Evolutionary conservation across 2,797 vertebrate species (phyloP).

Genomic region (Phoxinus dragarum): DNA sequence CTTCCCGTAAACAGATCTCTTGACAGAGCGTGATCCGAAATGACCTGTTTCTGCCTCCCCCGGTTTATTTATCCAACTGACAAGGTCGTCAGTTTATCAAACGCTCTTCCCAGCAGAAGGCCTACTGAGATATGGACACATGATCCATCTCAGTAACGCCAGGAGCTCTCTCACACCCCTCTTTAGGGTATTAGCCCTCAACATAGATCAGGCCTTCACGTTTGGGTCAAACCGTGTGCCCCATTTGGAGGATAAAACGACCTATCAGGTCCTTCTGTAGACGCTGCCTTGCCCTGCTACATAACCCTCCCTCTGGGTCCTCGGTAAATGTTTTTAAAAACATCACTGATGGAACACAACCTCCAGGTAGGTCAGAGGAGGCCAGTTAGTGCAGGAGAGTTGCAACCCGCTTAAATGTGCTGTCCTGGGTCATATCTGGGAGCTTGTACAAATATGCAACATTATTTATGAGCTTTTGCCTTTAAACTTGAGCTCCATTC

Average conservation of each 20-base stretch:
- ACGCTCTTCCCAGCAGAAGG: slow-evolving; percentile 67
- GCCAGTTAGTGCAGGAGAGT: slow-evolving; percentile 18
- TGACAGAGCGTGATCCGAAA: slow-evolving; percentile 49
- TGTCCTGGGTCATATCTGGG: slow-evolving; percentile 5
- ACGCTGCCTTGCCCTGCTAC: slow-evolving; percentile 58
- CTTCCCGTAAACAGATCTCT: slow-evolving; percentile 34
- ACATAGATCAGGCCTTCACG: slow-evolving; percentile 70
- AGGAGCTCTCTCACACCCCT: slow-evolving; percentile 60
- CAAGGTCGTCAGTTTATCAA: slow-evolving; percentile 79
- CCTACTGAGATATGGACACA: slow-evolving; percentile 74
- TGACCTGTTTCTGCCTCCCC: slow-evolving; percentile 41
- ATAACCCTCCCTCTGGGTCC: slow-evolving; percentile 53
- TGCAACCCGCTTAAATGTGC: slow-evolving; percentile 10
- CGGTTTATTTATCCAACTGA: slow-evolving; percentile 73
- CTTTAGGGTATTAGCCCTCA: slow-evolving; percentile 71
- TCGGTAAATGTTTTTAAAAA: slow-evolving; percentile 65
- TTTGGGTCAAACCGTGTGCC: slow-evolving; percentile 66
- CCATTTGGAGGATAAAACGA: slow-evolving; percentile 73
- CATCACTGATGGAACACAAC: slow-evolving; percentile 72
- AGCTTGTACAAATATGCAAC: background rate
- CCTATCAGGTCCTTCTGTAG: slow-evolving; percentile 66
- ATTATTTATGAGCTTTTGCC: slow-evolving; percentile 22
- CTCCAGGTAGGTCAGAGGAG: slow-evolving; percentile 70
- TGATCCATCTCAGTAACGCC: slow-evolving; percentile 77
- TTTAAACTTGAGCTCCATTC: slow-evolving; percentile 8